phyloP scores from a whole-genome alignment of 1,140 invertebrate species.

The Drosophila mauritiana region DNA sequence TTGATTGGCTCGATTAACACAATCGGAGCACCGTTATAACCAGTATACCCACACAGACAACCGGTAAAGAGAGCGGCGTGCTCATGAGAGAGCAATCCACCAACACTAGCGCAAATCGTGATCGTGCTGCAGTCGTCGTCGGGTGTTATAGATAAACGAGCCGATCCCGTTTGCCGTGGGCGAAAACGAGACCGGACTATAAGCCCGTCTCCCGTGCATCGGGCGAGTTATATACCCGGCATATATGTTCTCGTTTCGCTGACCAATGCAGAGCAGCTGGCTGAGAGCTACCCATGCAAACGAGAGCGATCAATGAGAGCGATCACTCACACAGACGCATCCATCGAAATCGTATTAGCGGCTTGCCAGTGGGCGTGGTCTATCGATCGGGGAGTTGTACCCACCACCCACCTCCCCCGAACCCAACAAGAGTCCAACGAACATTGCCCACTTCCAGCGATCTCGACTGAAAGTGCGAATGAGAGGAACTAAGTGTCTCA shows the following conservation, averaged over 20 bases:
- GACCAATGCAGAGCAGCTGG: constrained; percentile 82
- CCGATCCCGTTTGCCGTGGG: constrained; percentile 41
- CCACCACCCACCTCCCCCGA: constrained; percentile 10
- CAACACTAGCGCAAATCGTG: background rate
- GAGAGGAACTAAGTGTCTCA: background rate
- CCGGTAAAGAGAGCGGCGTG: constrained; percentile 8
- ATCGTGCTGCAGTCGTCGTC: constrained; percentile 42
- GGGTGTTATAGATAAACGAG: constrained; percentile 68
- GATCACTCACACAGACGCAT: constrained; percentile 35
- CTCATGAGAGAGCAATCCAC: constrained; percentile 17
- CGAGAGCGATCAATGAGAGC: constrained; percentile 59
- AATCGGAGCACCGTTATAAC: constrained; percentile 83
- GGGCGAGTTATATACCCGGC: constrained; percentile 43
- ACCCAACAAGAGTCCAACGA: constrained; percentile 2
- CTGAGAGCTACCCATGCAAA: constrained; percentile 51
- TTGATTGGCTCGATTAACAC: constrained; percentile 84
- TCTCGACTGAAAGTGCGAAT: constrained; percentile 32
- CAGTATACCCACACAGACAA: constrained; percentile 58
- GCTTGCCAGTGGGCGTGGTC: constrained; percentile 63
- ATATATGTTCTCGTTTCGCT: constrained; percentile 77
- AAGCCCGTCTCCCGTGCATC: constrained; percentile 35
- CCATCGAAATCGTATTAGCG: constrained; percentile 53
- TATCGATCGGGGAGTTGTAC: constrained; percentile 46
- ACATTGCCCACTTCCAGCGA: constrained; percentile 3
- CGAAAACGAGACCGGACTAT: constrained; percentile 62